phyloP scores from a whole-genome alignment of 2,113 vertebrate species.

The Zeus faber region DNA sequence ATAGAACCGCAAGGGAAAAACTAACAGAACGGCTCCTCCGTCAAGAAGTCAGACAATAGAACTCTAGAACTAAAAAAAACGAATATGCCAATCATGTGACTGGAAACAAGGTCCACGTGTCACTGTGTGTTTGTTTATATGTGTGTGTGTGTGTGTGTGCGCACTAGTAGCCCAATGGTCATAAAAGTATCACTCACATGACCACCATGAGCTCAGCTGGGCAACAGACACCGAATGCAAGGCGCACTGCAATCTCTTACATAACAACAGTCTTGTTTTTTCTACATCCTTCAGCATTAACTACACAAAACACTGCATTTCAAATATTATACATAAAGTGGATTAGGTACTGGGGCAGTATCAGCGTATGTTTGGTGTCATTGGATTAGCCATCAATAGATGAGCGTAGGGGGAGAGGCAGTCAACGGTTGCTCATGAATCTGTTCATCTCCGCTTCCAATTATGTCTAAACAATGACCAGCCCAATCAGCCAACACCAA shows the following conservation, averaged over 20 bases:
- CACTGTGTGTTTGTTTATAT: conserved; percentile 10
- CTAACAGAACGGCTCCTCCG: neutral
- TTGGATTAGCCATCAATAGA: neutral
- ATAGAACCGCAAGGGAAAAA: neutral
- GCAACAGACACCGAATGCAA: conserved; percentile 42
- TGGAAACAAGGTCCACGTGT: conserved; percentile 21
- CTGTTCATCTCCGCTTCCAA: neutral
- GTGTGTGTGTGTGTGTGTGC: conserved; percentile 17
- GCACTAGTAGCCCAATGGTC: conserved; percentile 23
- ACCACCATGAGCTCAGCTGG: conserved; percentile 49
- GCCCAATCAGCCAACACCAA: neutral
- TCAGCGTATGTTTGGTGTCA: neutral
- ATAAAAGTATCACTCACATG: conserved; percentile 53
- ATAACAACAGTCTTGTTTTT: conserved; percentile 36
- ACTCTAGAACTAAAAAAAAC: conserved; percentile 14
- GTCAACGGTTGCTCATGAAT: neutral
- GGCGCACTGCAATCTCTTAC: conserved; percentile 40
- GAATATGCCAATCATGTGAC: conserved; percentile 23
- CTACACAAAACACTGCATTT: neutral
- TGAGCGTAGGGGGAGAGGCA: neutral
- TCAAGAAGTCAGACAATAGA: conserved; percentile 3
- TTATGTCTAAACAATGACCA: conserved; percentile 1
- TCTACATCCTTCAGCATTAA: conserved; percentile 27
- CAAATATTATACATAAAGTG: neutral
- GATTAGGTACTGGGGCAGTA: neutral